These are phyloP conservation scores for Lampropteryx suffumata DNA, from an alignment of 2,888 invertebrate genomes.

Conservation along the genomic window DNA sequence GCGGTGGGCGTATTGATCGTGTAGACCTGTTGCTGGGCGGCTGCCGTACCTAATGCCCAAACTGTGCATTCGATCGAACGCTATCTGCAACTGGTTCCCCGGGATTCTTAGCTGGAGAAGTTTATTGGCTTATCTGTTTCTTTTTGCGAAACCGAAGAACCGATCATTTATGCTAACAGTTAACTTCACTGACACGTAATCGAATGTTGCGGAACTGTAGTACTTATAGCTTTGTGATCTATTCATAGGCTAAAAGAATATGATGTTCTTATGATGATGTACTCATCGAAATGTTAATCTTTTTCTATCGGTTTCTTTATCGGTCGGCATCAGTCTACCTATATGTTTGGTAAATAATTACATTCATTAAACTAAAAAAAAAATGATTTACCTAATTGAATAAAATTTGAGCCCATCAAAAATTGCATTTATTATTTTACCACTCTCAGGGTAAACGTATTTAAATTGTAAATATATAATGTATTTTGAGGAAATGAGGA, in stretches of 20 bases:
- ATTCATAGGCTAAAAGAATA: no score
- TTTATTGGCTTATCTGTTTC: constrained; percentile 7
- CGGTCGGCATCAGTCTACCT: no score
- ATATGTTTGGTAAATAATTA: no score
- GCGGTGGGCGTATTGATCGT: constrained; percentile 71
- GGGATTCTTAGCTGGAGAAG: constrained; percentile 19
- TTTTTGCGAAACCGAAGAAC: no score
- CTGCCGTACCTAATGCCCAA: constrained; percentile 39
- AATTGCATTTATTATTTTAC: no score
- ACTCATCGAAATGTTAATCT: not conserved
- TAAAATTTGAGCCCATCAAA: no score
- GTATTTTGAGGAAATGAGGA: no score
- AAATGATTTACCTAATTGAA: no score
- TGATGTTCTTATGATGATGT: not conserved
- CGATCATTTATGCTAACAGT: no score
- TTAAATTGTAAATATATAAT: no score
- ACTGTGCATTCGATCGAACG: constrained; percentile 50
- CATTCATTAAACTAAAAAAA: no score
- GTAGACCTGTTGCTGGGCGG: constrained; percentile 79
- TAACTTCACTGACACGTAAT: not conserved
- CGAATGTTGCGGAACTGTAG: not conserved
- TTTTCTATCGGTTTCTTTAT: not conserved
- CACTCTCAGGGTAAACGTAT: no score
- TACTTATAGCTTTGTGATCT: not conserved
- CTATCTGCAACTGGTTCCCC: constrained; percentile 41